Conservation (phyloP, 2,797 vertebrate species). For the Enteromius paludinosus region DNA sequence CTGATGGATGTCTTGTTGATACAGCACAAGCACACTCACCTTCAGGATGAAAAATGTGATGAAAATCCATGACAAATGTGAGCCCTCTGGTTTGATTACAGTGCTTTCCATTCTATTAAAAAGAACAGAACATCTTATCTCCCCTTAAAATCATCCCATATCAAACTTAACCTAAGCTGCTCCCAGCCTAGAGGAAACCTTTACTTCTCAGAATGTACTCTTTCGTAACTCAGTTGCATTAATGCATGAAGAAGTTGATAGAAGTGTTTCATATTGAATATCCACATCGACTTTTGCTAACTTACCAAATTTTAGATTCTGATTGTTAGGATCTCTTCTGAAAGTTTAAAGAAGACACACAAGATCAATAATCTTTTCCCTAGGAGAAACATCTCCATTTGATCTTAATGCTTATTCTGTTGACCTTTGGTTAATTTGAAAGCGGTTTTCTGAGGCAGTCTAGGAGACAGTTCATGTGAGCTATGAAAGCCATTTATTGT, state of each 20-base stretch:
- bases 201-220: not conserved
- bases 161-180: slow-evolving; percentile 8
- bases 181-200: not conserved
- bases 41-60: slow-evolving; percentile 3
- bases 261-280: not conserved
- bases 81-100: slow-evolving; percentile 38
- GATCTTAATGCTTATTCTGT: not conserved
- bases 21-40: not conserved
- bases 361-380: not conserved
- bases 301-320: not conserved
- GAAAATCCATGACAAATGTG: slow-evolving; percentile 4
- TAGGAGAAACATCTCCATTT: not conserved
- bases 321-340: not conserved
- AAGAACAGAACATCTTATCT: slow-evolving; percentile 33
- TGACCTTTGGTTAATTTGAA: not conserved
- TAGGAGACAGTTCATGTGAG: not conserved
- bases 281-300: not conserved
- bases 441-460: not conserved
- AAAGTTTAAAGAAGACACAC: not conserved
- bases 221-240: not conserved
- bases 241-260: not conserved
- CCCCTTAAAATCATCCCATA: not conserved
- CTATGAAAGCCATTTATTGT: slow-evolving; percentile 2
- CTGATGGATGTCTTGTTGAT: slow-evolving; percentile 49
- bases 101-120: not conserved